Evolutionary conservation across 2,797 vertebrate species (phyloP), one percentile per base, ranked within the genome.

Genomic region (Hippocampus kuda): DNA sequence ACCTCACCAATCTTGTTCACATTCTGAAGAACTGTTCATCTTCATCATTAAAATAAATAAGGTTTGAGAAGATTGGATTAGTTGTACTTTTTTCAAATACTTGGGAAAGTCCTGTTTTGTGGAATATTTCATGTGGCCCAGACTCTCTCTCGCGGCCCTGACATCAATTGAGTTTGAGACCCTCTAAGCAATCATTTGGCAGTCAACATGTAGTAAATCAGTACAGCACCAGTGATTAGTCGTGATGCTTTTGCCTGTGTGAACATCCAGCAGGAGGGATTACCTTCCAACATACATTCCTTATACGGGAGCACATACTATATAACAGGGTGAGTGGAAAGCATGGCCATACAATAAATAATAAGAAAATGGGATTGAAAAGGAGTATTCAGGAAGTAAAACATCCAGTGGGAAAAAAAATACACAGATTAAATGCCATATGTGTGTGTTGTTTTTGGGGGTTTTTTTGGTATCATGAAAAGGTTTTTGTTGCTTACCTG

Each of bases 401-500:
- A 64, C 34, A 22, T 38, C 24, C 38, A 13, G 9, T 64, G 61
- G 34, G n/a, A n/a, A 48, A 46, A 41, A 18, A 13, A 48, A 48
- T 13, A 12, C 3, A 12, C 46, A 48, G 16, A 18, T 49, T 1
- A 20, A 24, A 18, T 27, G 64, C 26, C n/a, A 11, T 18, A 18
- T 34, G 10, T 65, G 10, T 30, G 30, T 30, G 3, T 44, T 41
- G 18, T 63, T 63, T n/a, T 42, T 4, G 3, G 30, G 30, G 2
- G 4, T 34, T 34, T 63, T n/a, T 38, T 63, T 12, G 18, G 34
- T 5, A n/a, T 41, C 16, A 63, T 7, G 18, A n/a, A 20, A n/a
- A 41, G 10, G n/a, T 64, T 1, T 38, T n/a, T 12, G 2, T 16
- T 46, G 41, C 13, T 77, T 77, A 97, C 97, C 93, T 99, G 97